A percentile compares a stretch with the other conserved stretches of the same genome.
phyloP scores from a whole-genome alignment of 2,113 vertebrate genomes.

The Spermophilus dauricus region DNA sequence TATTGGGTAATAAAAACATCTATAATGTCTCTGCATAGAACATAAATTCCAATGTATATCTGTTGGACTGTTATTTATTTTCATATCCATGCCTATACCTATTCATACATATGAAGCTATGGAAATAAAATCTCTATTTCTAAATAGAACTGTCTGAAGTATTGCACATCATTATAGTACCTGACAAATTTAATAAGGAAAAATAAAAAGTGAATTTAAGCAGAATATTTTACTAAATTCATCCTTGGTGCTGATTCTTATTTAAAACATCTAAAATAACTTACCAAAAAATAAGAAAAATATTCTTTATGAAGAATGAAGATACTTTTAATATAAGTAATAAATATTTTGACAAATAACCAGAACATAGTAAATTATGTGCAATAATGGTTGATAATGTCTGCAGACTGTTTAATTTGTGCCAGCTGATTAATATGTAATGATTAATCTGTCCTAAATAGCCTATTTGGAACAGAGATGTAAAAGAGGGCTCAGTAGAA shows the following conservation, averaged over 20 bases:
- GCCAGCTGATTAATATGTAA: neutral
- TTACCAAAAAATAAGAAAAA: neutral
- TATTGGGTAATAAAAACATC: neutral
- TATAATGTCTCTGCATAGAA: fast-evolving
- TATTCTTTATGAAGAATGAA: neutral
- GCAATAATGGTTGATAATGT: neutral
- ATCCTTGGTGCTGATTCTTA: neutral
- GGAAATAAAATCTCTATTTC: neutral
- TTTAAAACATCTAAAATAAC: neutral
- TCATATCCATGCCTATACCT: neutral
- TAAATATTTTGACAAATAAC: neutral
- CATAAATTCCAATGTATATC: neutral
- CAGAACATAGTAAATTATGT: neutral
- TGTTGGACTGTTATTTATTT: neutral
- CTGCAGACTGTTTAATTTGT: constrained; percentile 2
- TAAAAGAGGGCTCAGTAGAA: neutral
- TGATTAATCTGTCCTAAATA: neutral
- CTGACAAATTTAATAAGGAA: neutral
- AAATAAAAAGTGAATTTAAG: neutral
- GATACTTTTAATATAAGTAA: neutral
- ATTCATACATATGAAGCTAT: neutral
- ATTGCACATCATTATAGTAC: neutral
- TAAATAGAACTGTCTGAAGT: neutral
- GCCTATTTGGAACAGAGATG: neutral
- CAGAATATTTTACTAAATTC: neutral